Evolutionary conservation across 2,797 vertebrate species (phyloP).

Genomic region (Dicrostonyx torquatus): DNA sequence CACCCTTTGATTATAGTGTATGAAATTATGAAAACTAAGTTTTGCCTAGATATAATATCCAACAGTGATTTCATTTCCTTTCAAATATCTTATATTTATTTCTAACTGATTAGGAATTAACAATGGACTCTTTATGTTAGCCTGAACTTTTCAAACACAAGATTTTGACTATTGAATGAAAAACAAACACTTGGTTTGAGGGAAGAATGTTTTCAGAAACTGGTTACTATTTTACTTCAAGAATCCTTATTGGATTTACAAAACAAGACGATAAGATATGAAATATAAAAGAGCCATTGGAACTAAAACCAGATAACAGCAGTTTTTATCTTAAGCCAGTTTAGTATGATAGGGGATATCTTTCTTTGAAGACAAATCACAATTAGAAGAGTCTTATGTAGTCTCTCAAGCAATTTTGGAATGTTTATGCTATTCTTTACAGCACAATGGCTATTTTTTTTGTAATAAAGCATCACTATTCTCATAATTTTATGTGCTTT

Average conservation of each 20-base stretch:
- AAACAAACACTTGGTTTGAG: not conserved
- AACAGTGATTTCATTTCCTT: not conserved
- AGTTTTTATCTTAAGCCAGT: not conserved
- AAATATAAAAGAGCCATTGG: not conserved
- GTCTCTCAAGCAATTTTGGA: not conserved
- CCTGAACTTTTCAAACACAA: not conserved
- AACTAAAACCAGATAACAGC: not conserved
- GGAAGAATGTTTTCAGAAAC: not conserved
- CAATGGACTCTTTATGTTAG: not conserved
- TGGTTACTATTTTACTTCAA: slow-evolving; percentile 9
- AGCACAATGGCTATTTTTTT: not conserved
- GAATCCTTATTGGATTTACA: not conserved
- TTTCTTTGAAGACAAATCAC: not conserved
- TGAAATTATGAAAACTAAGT: not conserved
- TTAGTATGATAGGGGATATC: not conserved
- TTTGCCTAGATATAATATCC: not conserved
- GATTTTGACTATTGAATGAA: not conserved
- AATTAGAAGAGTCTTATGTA: not conserved
- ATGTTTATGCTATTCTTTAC: not conserved
- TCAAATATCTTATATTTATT: not conserved
- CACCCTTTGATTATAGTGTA: not conserved
- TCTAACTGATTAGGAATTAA: not conserved
- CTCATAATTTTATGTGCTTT: not conserved
- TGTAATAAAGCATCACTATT: not conserved
- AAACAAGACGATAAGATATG: not conserved